Evolutionary conservation across 2,797 vertebrate genomes (phyloP).

Genomic region (Chelonia mydas): DNA sequence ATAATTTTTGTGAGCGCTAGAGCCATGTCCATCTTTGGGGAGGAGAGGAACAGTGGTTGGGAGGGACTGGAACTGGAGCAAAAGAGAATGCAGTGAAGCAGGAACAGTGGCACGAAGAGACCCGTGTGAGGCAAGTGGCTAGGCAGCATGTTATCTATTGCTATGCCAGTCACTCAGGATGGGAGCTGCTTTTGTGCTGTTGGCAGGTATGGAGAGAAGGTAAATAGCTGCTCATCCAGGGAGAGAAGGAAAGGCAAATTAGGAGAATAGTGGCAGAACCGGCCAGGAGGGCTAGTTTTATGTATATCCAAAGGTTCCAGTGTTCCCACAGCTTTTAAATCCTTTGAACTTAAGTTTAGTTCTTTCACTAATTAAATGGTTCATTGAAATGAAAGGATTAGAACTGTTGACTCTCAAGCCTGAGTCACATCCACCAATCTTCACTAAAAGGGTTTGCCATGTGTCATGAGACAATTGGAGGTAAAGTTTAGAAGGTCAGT

Average conservation of each 20-base stretch:
- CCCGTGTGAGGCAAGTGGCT: not conserved
- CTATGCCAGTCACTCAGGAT: not conserved
- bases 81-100: not conserved
- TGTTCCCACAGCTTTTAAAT: not conserved
- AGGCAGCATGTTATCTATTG: not conserved
- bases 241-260: not conserved
- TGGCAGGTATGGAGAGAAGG: not conserved
- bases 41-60: not conserved
- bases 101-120: not conserved
- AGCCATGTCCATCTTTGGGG: not conserved
- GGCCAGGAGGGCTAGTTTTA: not conserved
- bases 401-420: not conserved
- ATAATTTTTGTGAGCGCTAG: not conserved
- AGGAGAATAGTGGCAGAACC: not conserved
- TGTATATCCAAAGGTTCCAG: not conserved
- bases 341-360: not conserved
- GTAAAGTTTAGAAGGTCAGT: not conserved
- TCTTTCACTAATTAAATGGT: not conserved
- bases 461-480: not conserved
- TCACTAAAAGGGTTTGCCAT: not conserved
- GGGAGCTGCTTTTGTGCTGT: not conserved
- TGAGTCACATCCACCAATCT: not conserved
- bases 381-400: not conserved
- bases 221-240: not conserved
- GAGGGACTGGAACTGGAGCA: not conserved